A percentile compares a stretch with the other conserved stretches of the same genome.
phyloP scores from a whole-genome alignment of 2,888 invertebrate species.

The Romanomermis culicivorax region DNA sequence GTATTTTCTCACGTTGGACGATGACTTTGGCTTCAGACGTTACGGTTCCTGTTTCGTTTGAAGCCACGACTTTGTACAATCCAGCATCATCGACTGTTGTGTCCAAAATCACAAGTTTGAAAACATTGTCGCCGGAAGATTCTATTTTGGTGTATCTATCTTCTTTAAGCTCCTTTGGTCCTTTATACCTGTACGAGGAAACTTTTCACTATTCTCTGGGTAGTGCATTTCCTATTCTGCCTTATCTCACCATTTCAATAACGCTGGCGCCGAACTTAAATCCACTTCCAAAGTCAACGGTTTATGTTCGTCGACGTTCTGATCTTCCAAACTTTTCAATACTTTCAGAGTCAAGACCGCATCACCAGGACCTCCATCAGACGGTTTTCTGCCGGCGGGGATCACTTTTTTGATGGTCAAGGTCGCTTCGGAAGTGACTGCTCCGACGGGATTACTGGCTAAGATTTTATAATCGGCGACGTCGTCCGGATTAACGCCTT shows the following conservation, averaged over 20 bases:
- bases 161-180: constrained; percentile 50
- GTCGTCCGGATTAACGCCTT: constrained; percentile 10
- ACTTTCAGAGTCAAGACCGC: not conserved
- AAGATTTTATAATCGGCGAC: constrained; percentile 16
- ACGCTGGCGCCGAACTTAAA: constrained; percentile 2
- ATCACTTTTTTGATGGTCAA: constrained; percentile 38
- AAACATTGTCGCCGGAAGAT: not conserved
- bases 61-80: constrained; percentile 25
- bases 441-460: constrained; percentile 42
- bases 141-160: not conserved
- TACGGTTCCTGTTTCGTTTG: constrained; percentile 27
- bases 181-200: constrained; percentile 40
- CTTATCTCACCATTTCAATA: constrained; percentile 3
- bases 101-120: not conserved
- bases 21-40: constrained; percentile 18
- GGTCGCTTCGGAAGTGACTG: constrained; percentile 51
- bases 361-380: not conserved
- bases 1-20: constrained; percentile 14
- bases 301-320: not conserved
- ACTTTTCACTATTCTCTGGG: not conserved
- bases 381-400: not conserved
- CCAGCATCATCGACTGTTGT: constrained; percentile 22
- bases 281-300: constrained; percentile 1
- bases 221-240: not conserved
- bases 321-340: constrained; percentile 3